Evolutionary conservation across 2,113 vertebrate genomes (phyloP), one percentile per base, ranked within the genome.

Genomic region (Passer domesticus): DNA sequence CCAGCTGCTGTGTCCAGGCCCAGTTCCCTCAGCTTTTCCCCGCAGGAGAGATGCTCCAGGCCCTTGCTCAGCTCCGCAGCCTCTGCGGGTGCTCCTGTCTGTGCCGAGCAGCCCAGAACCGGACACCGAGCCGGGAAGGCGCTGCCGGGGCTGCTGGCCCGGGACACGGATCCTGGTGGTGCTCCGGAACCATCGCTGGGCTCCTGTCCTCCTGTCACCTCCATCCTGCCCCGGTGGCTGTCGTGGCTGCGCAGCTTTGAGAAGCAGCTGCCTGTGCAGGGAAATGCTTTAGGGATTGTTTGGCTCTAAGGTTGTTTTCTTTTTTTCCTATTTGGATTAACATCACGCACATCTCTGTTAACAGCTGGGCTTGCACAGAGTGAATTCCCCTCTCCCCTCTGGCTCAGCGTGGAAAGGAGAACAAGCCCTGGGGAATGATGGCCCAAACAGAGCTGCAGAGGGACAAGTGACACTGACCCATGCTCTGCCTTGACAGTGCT

Each of bases 381-480:
- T 60, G 49, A 73, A 63, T 56, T 27, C 18, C 7, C 3, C 24
- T 46, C 9, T 6, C 3, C 13, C 2, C 10, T 21, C 22, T 13
- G 10, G 23, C 30, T 44, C 53, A 27, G 30, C 10, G 0, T 2
- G 18, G 66, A n/a, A n/a, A 49, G 19, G 10, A 60, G 46, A 60
- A 9, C 21, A 12, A 11, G 4, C 9, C 21, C 24, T 7, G 2
- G 6, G 35, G 22, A 75, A 33, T 23, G 49, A 37, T 14, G 11
- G 20, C 58, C 44, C 1, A 1, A 47, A 44, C 7, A 11, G 27
- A 56, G 33, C 10, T 70, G 23, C 31, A 44, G 31, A 37, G 53
- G 15, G 30, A 37, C 28, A 4, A 17, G 22, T 14, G 35, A 31
- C 27, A 6, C 0, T 0, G 7, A 23, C 15, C 8, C 27, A 3